Percentiles rank a stretch among this genome's conserved stretches.
These are phyloP conservation scores for Albula goreensis DNA, from an alignment of 2,113 vertebrate species.

Conservation along the genomic window DNA sequence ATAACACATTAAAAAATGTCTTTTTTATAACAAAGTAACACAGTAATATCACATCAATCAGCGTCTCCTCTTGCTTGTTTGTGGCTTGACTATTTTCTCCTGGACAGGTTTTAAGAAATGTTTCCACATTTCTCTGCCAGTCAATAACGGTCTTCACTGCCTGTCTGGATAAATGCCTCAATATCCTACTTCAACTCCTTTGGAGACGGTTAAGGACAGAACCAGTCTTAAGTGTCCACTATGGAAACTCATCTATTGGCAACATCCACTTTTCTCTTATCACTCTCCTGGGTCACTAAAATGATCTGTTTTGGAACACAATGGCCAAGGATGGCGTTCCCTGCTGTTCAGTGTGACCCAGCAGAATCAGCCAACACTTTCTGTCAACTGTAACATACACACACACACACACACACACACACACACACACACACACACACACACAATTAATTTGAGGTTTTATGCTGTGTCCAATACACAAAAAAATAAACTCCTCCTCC, in stretches of 20 bases:
- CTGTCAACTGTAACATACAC: neutral
- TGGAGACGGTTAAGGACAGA: neutral
- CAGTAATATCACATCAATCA: neutral
- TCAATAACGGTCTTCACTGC: neutral
- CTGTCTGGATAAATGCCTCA: constrained; percentile 11
- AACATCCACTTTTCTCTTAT: neutral
- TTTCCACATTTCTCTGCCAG: constrained; percentile 26
- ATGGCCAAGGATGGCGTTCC: constrained; percentile 8
- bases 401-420: too few species aligned
- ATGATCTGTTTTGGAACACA: neutral
- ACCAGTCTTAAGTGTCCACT: constrained; percentile 14
- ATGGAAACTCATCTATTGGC: neutral
- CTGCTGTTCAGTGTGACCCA: neutral
- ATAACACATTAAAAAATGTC: too few species aligned
- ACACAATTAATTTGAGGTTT: too few species aligned
- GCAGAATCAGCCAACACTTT: neutral
- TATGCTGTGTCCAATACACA: too few species aligned
- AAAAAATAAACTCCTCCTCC: constrained; percentile 26
- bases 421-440: too few species aligned
- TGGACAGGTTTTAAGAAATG: constrained; percentile 15
- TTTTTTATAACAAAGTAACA: too few species aligned
- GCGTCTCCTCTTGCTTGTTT: neutral
- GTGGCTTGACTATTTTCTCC: neutral
- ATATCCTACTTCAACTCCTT: neutral
- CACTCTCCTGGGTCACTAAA: neutral